Base-by-base conservation (phyloP, 2,113 vertebrate species). In the Rousettus leschenaultii region DNA sequence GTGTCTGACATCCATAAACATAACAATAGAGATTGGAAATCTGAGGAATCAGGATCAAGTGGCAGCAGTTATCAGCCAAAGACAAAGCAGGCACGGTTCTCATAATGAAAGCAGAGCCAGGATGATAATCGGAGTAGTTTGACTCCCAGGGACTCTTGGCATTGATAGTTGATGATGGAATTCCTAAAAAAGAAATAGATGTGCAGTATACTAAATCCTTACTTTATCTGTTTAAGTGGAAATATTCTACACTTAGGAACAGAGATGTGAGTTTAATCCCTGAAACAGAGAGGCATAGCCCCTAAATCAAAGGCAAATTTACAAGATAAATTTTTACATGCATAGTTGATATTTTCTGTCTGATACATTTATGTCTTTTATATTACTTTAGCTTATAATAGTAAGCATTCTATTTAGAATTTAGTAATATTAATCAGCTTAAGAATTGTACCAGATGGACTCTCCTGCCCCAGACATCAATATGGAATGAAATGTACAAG, bases 301-400 rank as follows among this genome's bases (percentile, higher is more conserved):
- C 16, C 28, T 51, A 16, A 51, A 48, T 28, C 26, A 61, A 61
- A 48, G 45, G 28, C 21, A 51, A 48, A 51, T 33, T 75, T 21
- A 99, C 98, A 99, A 99, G 99, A 99, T 99, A 98, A 97, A 87
- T n/a, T 86, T 61, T 78, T 30, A 13, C 61, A 43, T 3, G 48
- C 86, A 78, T 43, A 35, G 61, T 79, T 92, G 89, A n/a, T 26
- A 38, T 86, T 80, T 94, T 16, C 43, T 89, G 40, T 43, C 43
- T 30, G 11, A 38, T 55, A 45, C 6, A 38, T 80, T 87, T 90
- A 59, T 95, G 2, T 96, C 95, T 96, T 45, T 91, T 79, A 6
- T 26, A 85, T 74, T 87, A 38, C 45, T 43, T 94, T 88, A 15
- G 63, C 48, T 82, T 66, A 85, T 75, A 90, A 91, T 21, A 94